These are phyloP conservation scores for Athrips mouffetella DNA, from an alignment of 2,888 invertebrate genomes.

Conservation along the genomic window DNA sequence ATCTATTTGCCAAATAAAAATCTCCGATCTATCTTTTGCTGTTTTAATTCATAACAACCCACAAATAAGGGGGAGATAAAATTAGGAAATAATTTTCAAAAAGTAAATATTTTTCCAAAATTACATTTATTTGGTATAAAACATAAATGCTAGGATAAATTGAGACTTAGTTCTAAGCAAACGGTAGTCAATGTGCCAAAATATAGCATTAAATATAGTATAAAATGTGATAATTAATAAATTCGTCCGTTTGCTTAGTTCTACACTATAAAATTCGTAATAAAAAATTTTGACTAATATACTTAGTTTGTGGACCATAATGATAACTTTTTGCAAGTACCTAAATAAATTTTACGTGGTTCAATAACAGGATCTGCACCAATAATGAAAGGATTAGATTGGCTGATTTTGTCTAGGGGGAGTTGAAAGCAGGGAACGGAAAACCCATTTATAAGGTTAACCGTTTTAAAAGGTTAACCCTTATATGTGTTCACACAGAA, in stretches of 20 bases:
- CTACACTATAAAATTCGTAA: too few species aligned
- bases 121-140: conserved; percentile 11
- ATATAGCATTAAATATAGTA: conserved; percentile 1
- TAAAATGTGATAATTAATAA: neutral
- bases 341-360: too few species aligned
- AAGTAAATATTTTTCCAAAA: neutral
- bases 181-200: neutral
- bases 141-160: conserved; percentile 2
- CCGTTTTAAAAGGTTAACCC: too few species aligned
- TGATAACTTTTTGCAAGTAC: too few species aligned
- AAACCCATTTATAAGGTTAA: too few species aligned
- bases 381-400: too few species aligned
- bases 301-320: too few species aligned
- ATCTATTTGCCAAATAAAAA: too few species aligned
- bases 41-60: neutral
- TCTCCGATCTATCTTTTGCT: neutral
- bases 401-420: too few species aligned
- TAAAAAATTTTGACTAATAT: neutral
- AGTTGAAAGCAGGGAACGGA: too few species aligned
- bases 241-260: neutral
- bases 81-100: neutral
- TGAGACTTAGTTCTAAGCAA: neutral
- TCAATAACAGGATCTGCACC: too few species aligned
- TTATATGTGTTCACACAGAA: too few species aligned
- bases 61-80: neutral